Conservation (phyloP, 2,888 invertebrate species). For the Apoda limacodes region DNA sequence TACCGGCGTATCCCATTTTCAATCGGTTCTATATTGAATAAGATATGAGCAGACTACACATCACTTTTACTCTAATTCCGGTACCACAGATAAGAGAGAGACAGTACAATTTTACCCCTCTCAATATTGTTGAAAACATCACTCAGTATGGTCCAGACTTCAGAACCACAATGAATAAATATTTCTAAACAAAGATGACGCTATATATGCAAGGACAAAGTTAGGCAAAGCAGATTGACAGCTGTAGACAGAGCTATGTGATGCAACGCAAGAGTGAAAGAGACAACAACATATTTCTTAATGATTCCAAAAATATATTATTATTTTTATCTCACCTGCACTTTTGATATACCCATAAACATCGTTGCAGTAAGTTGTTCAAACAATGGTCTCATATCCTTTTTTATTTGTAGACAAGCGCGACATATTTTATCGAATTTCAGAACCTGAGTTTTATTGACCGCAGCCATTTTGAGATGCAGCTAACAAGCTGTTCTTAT, state of each 20-base stretch:
- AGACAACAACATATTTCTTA: slow-evolving; percentile 37
- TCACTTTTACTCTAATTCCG: too few species aligned
- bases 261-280: slow-evolving; percentile 47
- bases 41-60: too few species aligned
- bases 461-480: slow-evolving; percentile 58
- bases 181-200: slow-evolving; percentile 63
- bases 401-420: slow-evolving; percentile 72
- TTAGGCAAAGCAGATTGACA: slow-evolving; percentile 1
- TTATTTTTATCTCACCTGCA: slow-evolving; percentile 60
- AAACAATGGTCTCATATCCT: slow-evolving; percentile 74
- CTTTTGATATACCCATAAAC: slow-evolving; percentile 73
- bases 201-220: slow-evolving; percentile 26
- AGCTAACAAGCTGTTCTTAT: slow-evolving; percentile 44
- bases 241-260: too few species aligned
- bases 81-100: too few species aligned
- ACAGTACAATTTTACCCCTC: too few species aligned
- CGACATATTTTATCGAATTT: slow-evolving; percentile 73
- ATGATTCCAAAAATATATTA: slow-evolving; percentile 44
- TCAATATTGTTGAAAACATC: slow-evolving; percentile 28
- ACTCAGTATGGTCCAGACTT: too few species aligned
- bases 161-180: too few species aligned
- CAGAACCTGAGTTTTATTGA: slow-evolving; percentile 38
- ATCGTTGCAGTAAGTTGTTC: slow-evolving; percentile 74
- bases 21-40: too few species aligned
- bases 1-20: too few species aligned